Evolutionary conservation across 2,797 vertebrate genomes (phyloP), one percentile per base, ranked within the genome.

Genomic region (Myotis pilosus): DNA sequence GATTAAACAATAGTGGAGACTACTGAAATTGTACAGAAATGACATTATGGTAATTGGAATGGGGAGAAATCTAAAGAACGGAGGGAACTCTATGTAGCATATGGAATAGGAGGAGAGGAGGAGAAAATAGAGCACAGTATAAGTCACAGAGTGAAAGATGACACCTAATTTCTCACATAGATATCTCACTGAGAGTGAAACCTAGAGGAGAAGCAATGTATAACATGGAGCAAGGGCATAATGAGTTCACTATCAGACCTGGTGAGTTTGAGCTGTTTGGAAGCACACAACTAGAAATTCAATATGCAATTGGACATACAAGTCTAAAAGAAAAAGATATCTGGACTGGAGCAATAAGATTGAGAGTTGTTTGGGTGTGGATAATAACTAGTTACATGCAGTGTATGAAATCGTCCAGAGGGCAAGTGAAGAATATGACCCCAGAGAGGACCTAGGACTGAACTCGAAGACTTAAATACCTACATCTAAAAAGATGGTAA

Each of bases 1-100:
- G 30, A 94, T 72, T 87, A 76, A 89, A 79, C 28, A 68, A 86
- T 2, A 91, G 7, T n/a, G 25, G 51, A 92, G 6, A 23, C 6
- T 84, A 92, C 0, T 69, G 30, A 17, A 75, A 95, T 57, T 72
- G 92, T 12, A 49, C 0, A 44, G 25, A 90, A 91, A 91, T 62
- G 53, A 81, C 7, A 57, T 44, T 87, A 71, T 5, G 15, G 33
- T 62, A 87, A 92, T 3, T 49, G 19, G 20, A 89, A 83, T 68
- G 33, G 20, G 75, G 89, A 87, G 36, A 91, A 81, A 69, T 75
- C 25, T 74, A 72, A 87, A 87, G n/a, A 92, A 85, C 33, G 16
- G 4, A 76, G 22, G 17, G 15, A 89, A 88, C 76, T 57, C 17
- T 2, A 30, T 13, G 6, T 47, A 57, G 16, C 72, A 75, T 25